phyloP scores from a whole-genome alignment of 2,113 vertebrate species.

The Mastomys natalensis region DNA sequence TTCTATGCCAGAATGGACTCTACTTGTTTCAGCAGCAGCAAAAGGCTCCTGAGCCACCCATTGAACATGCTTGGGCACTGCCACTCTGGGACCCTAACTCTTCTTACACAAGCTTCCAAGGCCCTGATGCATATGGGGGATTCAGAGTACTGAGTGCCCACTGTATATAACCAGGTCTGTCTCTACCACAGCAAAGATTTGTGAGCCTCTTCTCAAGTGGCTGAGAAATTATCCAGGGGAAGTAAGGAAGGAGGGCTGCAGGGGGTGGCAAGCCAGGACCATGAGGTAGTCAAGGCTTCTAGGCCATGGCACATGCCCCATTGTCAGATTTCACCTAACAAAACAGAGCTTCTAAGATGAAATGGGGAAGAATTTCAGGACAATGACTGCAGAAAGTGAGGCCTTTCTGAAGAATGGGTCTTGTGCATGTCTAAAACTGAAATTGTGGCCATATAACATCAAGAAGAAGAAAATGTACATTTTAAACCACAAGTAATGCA shows the following conservation, averaged over 20 bases:
- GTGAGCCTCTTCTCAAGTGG: no score
- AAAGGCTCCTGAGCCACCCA: neutral
- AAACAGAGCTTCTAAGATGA: slow-evolving; percentile 46
- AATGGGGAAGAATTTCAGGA: slow-evolving; percentile 25
- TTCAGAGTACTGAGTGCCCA: no score
- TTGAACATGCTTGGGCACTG: neutral
- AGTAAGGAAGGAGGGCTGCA: neutral
- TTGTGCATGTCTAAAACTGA: neutral
- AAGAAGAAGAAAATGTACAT: neutral
- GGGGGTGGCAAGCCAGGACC: neutral
- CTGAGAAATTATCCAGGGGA: neutral
- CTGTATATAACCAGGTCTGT: neutral
- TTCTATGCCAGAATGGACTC: neutral
- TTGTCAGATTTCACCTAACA: neutral
- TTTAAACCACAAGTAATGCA: neutral
- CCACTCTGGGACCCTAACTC: neutral
- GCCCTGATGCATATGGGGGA: neutral
- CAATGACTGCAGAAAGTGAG: neutral
- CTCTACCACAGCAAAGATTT: no score
- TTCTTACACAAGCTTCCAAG: neutral
- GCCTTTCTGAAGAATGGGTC: neutral
- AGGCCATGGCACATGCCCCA: neutral
- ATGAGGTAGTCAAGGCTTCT: neutral
- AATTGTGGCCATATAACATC: neutral
- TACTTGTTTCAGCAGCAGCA: no score